Percentiles rank a stretch among this genome's conserved stretches.
phyloP scores from a whole-genome alignment of 2,113 vertebrate genomes.

The Panthera tigris region DNA sequence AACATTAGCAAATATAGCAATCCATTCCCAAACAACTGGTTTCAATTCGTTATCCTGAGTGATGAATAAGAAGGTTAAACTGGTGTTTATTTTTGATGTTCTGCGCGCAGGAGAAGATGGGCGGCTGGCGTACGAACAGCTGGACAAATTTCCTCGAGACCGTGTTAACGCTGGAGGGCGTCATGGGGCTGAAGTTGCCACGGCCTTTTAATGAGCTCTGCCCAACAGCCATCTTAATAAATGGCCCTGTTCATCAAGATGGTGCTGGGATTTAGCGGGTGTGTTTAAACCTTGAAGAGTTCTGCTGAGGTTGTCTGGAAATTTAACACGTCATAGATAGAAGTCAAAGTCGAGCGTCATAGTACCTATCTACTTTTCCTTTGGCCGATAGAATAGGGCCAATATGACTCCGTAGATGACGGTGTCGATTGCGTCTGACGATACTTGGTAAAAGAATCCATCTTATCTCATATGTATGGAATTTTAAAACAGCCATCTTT shows the following conservation, averaged over 20 bases:
- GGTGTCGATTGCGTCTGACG: neutral
- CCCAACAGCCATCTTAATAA: neutral
- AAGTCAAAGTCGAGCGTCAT: neutral
- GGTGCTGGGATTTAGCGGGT: constrained; percentile 58
- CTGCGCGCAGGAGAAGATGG: constrained; percentile 92
- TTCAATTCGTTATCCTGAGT: neutral
- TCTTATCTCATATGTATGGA: constrained; percentile 32
- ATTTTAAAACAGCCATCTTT: constrained; percentile 75
- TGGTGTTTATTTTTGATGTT: neutral
- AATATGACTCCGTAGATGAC: neutral
- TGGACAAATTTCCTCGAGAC: constrained; percentile 93
- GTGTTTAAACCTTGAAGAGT: constrained; percentile 4
- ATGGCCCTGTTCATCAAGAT: neutral
- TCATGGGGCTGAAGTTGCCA: constrained; percentile 90
- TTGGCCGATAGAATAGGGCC: constrained; percentile 18
- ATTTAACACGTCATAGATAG: constrained; percentile 44
- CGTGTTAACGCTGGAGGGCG: constrained; percentile 87
- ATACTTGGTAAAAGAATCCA: constrained; percentile 28
- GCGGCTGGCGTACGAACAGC: constrained; percentile 93
- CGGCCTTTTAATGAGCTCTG: constrained; percentile 86
- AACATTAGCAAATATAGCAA: neutral
- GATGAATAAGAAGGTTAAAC: neutral
- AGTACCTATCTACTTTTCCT: constrained; percentile 42
- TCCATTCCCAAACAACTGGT: neutral
- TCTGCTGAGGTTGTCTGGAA: neutral